Percentiles rank a stretch among this genome's conserved stretches.
Conservation (phyloP, 2,888 invertebrate species). For the Drosophila nigritarsus region DNA sequence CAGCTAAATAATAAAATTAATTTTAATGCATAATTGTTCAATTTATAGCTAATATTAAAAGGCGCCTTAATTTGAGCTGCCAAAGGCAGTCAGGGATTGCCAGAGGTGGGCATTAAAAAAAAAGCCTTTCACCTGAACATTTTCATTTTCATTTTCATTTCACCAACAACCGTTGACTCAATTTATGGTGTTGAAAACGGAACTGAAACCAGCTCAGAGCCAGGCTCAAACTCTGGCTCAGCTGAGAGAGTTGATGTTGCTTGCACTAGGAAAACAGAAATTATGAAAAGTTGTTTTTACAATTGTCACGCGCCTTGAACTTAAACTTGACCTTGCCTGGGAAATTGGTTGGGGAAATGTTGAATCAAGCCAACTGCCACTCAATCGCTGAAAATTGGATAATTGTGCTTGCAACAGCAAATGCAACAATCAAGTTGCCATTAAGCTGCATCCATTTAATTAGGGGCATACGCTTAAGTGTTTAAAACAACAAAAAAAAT, state of each 20-base stretch:
- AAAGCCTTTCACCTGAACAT: constrained; percentile 52
- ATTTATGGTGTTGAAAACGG: constrained; percentile 59
- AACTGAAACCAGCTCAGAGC: constrained; percentile 47
- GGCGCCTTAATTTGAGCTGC: constrained; percentile 16
- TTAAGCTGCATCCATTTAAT: constrained; percentile 44
- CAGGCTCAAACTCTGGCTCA: constrained; percentile 18
- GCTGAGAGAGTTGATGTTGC: constrained; percentile 33
- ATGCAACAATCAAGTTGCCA: constrained; percentile 54
- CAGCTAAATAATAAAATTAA: constrained; percentile 9
- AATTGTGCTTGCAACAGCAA: constrained; percentile 53
- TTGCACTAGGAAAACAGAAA: constrained; percentile 68
- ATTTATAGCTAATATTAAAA: constrained; percentile 29
- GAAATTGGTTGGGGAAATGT: constrained; percentile 19
- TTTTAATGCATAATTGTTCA: constrained; percentile 22
- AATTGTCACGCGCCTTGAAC: constrained; percentile 69
- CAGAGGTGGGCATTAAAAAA: constrained; percentile 9
- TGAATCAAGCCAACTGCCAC: constrained; percentile 14
- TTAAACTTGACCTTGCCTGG: constrained; percentile 82
- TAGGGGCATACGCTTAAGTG: constrained; percentile 49
- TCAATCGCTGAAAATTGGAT: constrained; percentile 41
- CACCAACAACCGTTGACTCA: constrained; percentile 42
- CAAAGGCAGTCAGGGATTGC: constrained; percentile 38
- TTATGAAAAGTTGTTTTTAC: constrained; percentile 44
- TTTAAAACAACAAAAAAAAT: constrained; percentile 19
- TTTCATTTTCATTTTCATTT: constrained; percentile 47